Percentiles rank a stretch among this genome's conserved stretches.
phyloP scores from a whole-genome alignment of 2,113 vertebrate species.

The Odobenus rosmarus region DNA sequence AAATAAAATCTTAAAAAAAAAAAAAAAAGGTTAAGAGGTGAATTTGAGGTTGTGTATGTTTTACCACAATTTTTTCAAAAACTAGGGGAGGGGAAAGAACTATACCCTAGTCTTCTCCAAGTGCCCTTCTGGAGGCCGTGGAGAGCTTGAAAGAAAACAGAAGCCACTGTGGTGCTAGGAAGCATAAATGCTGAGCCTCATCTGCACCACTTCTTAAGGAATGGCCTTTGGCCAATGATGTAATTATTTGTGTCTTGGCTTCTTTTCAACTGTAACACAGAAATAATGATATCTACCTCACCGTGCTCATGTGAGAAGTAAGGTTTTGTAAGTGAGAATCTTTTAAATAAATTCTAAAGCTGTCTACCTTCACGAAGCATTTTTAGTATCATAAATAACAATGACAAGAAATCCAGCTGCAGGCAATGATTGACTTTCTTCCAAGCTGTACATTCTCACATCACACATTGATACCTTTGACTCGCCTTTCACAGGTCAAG shows the following conservation, averaged over 20 bases:
- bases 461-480: neutral
- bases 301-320: neutral
- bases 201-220: neutral
- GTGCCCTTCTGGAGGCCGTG: fast-evolving
- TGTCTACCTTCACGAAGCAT: neutral
- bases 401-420: neutral
- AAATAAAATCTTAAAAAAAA: no score
- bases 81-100: neutral
- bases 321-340: neutral
- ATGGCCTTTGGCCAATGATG: neutral
- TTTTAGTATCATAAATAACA: neutral
- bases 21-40: neutral
- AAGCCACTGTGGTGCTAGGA: neutral
- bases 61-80: neutral
- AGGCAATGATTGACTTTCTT: neutral
- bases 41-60: neutral
- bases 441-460: neutral
- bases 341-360: neutral
- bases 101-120: neutral
- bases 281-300: neutral
- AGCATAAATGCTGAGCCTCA: neutral
- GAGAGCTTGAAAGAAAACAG: neutral
- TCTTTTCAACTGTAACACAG: neutral
- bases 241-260: neutral
- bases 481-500: neutral